Conservation (phyloP, 1,140 invertebrate species). For the Cephus cinctus region DNA sequence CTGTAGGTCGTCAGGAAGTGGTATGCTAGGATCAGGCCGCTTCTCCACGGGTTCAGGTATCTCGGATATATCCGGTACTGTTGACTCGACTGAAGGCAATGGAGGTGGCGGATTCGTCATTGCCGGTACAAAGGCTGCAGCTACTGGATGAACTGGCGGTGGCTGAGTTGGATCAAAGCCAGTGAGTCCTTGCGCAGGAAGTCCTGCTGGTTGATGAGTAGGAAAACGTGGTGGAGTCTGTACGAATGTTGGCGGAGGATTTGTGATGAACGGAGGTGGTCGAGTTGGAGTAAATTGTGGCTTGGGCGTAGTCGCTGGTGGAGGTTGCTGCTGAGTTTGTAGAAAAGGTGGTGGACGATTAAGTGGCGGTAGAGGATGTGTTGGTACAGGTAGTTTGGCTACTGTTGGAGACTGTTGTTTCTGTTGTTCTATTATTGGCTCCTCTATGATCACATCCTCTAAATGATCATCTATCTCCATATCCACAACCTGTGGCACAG, state of each 20-base stretch:
- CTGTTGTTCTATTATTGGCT: slow-evolving; percentile 29
- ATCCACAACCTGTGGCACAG: slow-evolving; percentile 42
- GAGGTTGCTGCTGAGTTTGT: slow-evolving; percentile 21
- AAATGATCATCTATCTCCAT: slow-evolving; percentile 57
- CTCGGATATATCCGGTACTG: slow-evolving; percentile 26
- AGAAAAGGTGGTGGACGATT: slow-evolving; percentile 40
- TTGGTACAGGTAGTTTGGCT: slow-evolving; percentile 17
- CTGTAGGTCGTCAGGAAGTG: slow-evolving; percentile 65
- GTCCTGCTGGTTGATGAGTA: no score
- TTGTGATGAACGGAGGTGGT: slow-evolving; percentile 21
- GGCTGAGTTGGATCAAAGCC: slow-evolving; percentile 17
- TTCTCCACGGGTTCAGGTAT: slow-evolving; percentile 43
- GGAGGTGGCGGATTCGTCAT: slow-evolving; percentile 28
- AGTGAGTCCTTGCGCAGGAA: slow-evolving; percentile 13
- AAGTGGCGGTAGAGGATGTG: slow-evolving; percentile 18
- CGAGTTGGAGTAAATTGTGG: slow-evolving; percentile 26
- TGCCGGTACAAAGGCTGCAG: no score
- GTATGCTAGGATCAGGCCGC: slow-evolving; percentile 36
- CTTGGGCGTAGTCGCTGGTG: neutral
- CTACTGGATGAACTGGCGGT: slow-evolving; percentile 27
- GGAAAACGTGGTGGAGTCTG: slow-evolving; percentile 12
- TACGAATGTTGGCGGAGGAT: slow-evolving; percentile 20
- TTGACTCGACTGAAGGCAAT: slow-evolving; percentile 21
- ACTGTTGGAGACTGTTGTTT: slow-evolving; percentile 21
- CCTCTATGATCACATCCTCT: slow-evolving; percentile 47